phyloP scores from a whole-genome alignment of 2,113 vertebrate species.

The Propithecus coquereli region DNA sequence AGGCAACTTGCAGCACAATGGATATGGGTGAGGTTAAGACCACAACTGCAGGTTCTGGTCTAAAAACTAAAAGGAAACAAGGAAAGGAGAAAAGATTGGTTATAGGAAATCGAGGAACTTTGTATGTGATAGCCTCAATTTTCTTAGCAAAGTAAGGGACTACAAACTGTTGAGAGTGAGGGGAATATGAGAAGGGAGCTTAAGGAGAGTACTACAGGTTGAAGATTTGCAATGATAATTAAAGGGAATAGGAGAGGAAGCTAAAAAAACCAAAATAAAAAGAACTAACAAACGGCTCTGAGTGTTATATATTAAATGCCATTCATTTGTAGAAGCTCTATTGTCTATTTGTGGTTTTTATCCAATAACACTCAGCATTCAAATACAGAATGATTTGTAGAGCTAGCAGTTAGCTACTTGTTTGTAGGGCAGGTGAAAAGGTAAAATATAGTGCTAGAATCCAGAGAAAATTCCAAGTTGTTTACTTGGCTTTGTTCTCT shows the following conservation, averaged over 20 bases:
- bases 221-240: background rate
- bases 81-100: background rate
- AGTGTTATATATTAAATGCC: background rate
- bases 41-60: background rate
- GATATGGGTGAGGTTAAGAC: background rate
- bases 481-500: background rate
- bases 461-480: background rate
- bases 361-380: background rate
- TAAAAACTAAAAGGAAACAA: background rate
- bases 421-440: background rate
- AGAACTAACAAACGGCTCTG: background rate
- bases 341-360: background rate
- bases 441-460: background rate
- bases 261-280: background rate
- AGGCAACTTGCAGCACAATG: background rate
- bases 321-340: background rate
- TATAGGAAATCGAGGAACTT: background rate
- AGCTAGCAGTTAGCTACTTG: background rate
- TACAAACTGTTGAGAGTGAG: background rate
- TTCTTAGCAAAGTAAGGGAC: background rate
- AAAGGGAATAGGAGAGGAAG: background rate
- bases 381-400: background rate
- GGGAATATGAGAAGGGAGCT: background rate
- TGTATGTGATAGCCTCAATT: background rate
- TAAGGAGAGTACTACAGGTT: background rate